Evolutionary conservation across 2,797 vertebrate species (phyloP), one percentile per base, ranked within the genome.

Genomic region (Cossypha caffra): DNA sequence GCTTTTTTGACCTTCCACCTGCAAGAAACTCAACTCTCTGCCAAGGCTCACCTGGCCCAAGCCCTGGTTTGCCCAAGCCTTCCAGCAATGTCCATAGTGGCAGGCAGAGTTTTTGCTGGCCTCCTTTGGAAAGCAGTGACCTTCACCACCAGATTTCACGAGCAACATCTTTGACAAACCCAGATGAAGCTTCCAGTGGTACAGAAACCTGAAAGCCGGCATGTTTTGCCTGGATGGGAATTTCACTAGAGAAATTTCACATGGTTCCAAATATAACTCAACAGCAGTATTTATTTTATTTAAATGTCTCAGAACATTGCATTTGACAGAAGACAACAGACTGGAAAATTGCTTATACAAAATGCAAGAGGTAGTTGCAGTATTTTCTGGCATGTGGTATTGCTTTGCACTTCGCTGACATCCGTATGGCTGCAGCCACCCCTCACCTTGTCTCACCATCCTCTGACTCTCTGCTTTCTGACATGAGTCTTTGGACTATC

Each of bases 321-420:
- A 67, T 96, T 94, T 97, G 97, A 97, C 94, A 97, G 96, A 94
- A 96, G 92, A 97, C 93, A 97, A 97, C 95, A 95, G 96, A 95
- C 94, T 96, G 96, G 95, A 97, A 97, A 97, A 97, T 95, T 97
- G 93, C 90, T 96, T 96, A 91, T 95, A 96, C 96, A 97, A 95
- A 96, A 97, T 94, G 95, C 87, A 97, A 91, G 90, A 96, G 85
- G 95, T 92, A 69, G 82, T 48, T 93, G 92, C 94, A 93, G 80
- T 95, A 97, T 94, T 97, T 97, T 63, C 93, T 92, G 51, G 93
- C 78, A 66, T 10, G 29, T 72, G 75, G 85, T 77, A 75, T 63
- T 63, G 79, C 90, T 96, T 83, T 82, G 72, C 91, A 77, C 82
- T 94, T 76, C 3, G 6, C 75, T 90, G 90, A 90, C 75, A 79